Percentiles rank a stretch among this genome's conserved stretches.
Conservation (phyloP, 2,113 vertebrate species). For the Tychaedon coryphoeus region DNA sequence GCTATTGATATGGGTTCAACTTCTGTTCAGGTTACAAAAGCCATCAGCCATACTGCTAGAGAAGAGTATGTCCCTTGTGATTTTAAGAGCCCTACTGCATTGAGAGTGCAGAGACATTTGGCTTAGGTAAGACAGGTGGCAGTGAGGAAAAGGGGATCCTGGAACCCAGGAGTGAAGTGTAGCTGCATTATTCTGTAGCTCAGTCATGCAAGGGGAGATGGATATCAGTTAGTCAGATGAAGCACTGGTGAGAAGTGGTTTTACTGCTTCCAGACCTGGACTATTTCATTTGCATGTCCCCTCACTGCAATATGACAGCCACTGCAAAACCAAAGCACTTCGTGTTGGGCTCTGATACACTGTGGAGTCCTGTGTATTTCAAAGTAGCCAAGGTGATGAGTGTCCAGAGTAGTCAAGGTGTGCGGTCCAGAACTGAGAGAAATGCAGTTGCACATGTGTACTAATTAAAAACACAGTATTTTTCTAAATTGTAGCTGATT, state of each 20-base stretch:
- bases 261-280: background rate
- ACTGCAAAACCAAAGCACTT: background rate
- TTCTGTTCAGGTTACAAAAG: background rate
- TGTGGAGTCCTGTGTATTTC: background rate
- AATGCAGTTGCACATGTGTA: background rate
- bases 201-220: background rate
- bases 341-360: accelerated
- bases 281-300: background rate
- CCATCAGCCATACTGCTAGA: background rate
- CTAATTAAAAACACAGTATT: background rate
- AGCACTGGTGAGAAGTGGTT: background rate
- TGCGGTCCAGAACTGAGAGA: background rate
- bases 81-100: background rate
- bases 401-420: background rate
- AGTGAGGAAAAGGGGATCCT: background rate
- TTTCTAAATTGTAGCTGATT: background rate
- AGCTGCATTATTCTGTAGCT: background rate
- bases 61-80: background rate
- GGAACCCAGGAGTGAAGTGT: background rate
- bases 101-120: background rate
- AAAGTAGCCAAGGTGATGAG: background rate
- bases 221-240: background rate
- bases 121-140: background rate
- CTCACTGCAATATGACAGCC: background rate
- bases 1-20: background rate